Evolutionary conservation across 1,140 invertebrate species (phyloP).

Genomic region (Brachionus rotundiformis): DNA sequence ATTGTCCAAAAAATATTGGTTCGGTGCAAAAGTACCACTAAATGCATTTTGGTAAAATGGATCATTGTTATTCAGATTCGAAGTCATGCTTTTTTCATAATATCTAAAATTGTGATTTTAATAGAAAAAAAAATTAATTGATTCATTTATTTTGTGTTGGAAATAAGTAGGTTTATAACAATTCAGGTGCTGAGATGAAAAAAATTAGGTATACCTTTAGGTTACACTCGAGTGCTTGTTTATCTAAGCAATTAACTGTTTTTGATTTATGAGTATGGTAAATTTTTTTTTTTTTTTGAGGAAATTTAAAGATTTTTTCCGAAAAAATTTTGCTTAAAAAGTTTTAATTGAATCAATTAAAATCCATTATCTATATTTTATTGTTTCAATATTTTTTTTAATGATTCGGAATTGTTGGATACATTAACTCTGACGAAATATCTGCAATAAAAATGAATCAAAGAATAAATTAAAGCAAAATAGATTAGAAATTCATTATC

Average conservation of each 20-base stretch:
- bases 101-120: constrained; percentile 10
- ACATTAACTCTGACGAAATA: constrained; percentile 18
- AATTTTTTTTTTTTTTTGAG: constrained; percentile 6
- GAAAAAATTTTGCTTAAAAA: not conserved
- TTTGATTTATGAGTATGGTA: not conserved
- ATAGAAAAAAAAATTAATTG: not conserved
- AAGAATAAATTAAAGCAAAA: constrained; percentile 3
- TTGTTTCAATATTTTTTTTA: constrained; percentile 43
- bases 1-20: not conserved
- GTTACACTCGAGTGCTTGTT: constrained; percentile 35
- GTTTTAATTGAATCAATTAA: constrained; percentile 33
- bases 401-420: not conserved
- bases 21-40: not conserved
- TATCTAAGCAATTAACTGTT: constrained; percentile 26
- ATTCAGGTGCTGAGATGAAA: not conserved
- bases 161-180: not conserved
- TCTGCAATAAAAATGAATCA: constrained; percentile 10
- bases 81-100: constrained; percentile 20
- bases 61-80: not conserved
- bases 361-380: constrained; percentile 38
- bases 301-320: not conserved
- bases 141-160: not conserved
- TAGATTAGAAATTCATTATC: constrained; percentile 41
- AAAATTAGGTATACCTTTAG: not conserved
- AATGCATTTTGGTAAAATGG: not conserved